Evolutionary conservation across 2,113 vertebrate species (phyloP).

Genomic region (Lichenostomus cassidix): DNA sequence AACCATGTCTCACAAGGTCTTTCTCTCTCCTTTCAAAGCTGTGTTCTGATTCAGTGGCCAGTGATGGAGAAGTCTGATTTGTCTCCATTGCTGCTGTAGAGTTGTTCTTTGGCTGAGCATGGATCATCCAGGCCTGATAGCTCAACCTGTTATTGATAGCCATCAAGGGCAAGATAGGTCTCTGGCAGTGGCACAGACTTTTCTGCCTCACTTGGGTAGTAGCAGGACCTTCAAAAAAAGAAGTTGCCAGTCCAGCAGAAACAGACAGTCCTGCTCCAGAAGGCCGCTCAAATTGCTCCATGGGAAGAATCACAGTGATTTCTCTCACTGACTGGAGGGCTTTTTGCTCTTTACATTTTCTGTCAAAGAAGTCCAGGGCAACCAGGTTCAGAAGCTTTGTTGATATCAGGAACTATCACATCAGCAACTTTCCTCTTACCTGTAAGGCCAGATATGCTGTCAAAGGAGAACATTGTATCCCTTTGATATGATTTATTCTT

Average conservation of each 20-base stretch:
- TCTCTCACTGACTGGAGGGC: background rate
- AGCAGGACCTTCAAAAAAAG: background rate
- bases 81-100: background rate
- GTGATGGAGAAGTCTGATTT: background rate
- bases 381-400: background rate
- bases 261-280: background rate
- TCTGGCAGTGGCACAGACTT: background rate
- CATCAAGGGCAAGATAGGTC: background rate
- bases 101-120: background rate
- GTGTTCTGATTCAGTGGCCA: background rate
- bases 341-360: background rate
- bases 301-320: background rate
- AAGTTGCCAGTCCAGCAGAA: background rate
- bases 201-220: background rate
- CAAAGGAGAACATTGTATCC: background rate
- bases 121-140: background rate
- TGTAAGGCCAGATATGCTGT: background rate
- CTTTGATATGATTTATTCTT: background rate
- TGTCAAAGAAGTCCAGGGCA: background rate
- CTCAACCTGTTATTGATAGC: background rate
- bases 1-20: background rate
- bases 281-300: background rate
- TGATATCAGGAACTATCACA: background rate
- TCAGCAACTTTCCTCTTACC: background rate
- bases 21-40: background rate